Base-by-base conservation (phyloP, 53 echinoderm and acorn worm genomes). In the Holothuria leucospilota region DNA sequence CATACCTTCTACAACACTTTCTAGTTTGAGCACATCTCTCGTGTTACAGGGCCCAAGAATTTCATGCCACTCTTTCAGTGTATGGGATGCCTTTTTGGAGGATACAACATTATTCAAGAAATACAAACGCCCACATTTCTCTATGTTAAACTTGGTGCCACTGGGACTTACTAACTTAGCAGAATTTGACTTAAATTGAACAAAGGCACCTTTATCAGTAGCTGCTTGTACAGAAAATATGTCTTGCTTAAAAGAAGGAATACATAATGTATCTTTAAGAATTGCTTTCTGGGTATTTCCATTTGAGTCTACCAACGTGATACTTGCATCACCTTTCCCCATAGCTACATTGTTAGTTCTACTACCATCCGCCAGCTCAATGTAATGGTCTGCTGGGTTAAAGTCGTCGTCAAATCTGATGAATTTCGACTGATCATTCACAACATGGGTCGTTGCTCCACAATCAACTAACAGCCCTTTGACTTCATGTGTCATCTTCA, bases 1-100 rank as follows among this genome's bases (percentile, higher is more conserved):
- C 88, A 88, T 88, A 56, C 88, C 88, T 9, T 87, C 65, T 30
- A 87, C 87, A 27, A 80, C 79, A 63, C 27, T 46, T 67, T 81
- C 53, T 40, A 67, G 68, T 82, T 88, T 88, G 13, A 64, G 49
- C 4, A 87, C 41, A 81, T 87, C 81, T 14, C 64, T 61, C 0
- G 64, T 42, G 49, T 87, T 87, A 49, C 88, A 87, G 27, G 81
- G 88, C 24, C 88, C 88, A 28, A 87, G 20, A 40, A 68, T 66
- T 26, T 87, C 39, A 68, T 87, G 88, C 88, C 88, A 87, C 12
- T 81, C 67, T 51, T 81, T 20, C 16, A 81, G 25, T 29, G 77
- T 40, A 24, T 38, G 80, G 9, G 88, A 25, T 20, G 58, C 61
- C 15, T 81, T 63, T 27, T 40, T 60, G 59, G 69, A 34, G 20